A percentile compares a stretch with the other conserved stretches of the same genome.
Conservation (phyloP, 2,113 vertebrate genomes). For the Sinosuthora webbiana region DNA sequence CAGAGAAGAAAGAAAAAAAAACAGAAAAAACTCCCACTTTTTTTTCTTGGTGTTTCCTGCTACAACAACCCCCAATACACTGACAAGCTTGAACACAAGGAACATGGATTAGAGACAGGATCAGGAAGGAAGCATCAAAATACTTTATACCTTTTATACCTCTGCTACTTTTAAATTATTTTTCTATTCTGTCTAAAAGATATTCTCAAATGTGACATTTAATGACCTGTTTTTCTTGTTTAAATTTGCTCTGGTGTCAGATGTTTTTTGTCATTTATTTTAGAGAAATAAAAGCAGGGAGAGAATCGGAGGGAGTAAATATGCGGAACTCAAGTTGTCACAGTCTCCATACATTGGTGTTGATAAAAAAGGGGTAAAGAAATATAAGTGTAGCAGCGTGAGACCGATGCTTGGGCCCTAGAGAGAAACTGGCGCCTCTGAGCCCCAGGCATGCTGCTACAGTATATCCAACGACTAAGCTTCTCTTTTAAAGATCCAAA, state of each 20-base stretch:
- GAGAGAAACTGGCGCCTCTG: no score
- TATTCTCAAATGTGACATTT: background rate
- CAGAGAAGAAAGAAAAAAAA: background rate
- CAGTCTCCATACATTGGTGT: background rate
- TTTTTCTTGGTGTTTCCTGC: background rate
- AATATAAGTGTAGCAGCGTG: background rate
- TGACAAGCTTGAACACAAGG: accelerated
- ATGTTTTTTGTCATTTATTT: background rate
- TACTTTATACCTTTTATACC: background rate
- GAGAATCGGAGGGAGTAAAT: background rate
- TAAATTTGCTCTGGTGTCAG: background rate
- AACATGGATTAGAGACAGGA: background rate
- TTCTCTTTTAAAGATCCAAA: no score
- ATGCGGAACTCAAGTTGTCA: background rate
- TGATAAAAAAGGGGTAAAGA: background rate
- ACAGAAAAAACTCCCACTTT: background rate
- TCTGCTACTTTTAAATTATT: background rate
- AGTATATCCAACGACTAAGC: no score
- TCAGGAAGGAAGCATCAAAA: background rate
- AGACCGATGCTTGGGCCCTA: no score
- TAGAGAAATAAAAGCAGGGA: background rate
- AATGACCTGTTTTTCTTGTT: background rate
- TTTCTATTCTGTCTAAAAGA: background rate
- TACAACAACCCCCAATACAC: background rate
- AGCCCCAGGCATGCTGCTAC: no score